Conservation (phyloP, 2,113 vertebrate genomes). For the Eubucco bourcierii region DNA sequence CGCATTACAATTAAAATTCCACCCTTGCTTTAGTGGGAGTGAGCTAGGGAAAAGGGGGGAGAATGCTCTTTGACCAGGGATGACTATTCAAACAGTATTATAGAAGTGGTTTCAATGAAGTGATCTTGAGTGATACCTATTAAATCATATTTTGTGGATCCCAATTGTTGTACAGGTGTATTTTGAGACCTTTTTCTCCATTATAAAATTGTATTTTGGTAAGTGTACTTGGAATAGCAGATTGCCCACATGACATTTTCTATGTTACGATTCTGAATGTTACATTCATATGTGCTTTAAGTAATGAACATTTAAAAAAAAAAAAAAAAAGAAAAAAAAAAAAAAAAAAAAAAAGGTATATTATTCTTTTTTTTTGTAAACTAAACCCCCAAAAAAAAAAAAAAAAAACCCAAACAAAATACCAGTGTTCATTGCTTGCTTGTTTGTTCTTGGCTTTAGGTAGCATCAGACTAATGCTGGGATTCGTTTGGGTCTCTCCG, state of each 20-base stretch:
- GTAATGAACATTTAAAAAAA: constrained; percentile 69
- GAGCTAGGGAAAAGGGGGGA: background rate
- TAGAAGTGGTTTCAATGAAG: constrained; percentile 63
- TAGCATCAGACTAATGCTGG: constrained; percentile 41
- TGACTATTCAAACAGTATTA: constrained; percentile 65
- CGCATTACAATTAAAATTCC: constrained; percentile 31
- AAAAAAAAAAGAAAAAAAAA: constrained; percentile 68
- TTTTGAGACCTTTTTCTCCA: constrained; percentile 76
- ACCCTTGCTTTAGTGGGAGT: constrained; percentile 34
- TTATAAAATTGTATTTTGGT: constrained; percentile 77
- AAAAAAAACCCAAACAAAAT: constrained; percentile 28
- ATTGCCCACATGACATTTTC: constrained; percentile 71
- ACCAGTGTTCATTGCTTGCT: constrained; percentile 68
- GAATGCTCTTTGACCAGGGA: constrained; percentile 49
- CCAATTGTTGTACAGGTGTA: constrained; percentile 71
- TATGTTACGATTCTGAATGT: constrained; percentile 72
- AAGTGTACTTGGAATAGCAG: constrained; percentile 74
- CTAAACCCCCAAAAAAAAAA: constrained; percentile 50
- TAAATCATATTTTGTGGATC: constrained; percentile 70
- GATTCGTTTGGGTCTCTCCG: constrained; percentile 48
- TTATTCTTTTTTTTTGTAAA: constrained; percentile 79
- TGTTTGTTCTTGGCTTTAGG: constrained; percentile 69
- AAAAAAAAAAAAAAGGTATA: constrained; percentile 56
- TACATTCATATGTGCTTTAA: constrained; percentile 72
- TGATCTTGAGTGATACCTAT: constrained; percentile 66